phyloP scores from a whole-genome alignment of 1,140 invertebrate genomes.

The Monochamus saltuarius region DNA sequence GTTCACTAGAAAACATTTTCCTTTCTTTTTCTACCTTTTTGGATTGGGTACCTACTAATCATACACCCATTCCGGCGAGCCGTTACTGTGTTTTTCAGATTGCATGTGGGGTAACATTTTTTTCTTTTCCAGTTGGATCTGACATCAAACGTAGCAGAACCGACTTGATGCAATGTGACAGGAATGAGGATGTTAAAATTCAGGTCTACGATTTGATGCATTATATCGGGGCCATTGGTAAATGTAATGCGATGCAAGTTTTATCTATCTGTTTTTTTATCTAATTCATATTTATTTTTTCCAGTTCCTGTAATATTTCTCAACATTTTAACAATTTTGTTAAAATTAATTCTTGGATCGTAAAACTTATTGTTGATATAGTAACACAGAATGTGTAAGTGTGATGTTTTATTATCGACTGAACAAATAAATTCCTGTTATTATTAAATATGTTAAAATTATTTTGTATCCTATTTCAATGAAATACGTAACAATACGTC shows the following conservation, averaged over 20 bases:
- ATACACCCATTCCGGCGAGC: no score
- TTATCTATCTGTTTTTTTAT: no score
- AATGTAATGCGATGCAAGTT: neutral
- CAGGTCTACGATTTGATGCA: conserved; percentile 5
- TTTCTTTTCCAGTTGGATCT: conserved; percentile 1
- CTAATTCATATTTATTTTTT: neutral
- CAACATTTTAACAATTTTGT: conserved; percentile 5
- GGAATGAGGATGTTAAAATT: conserved; percentile 1
- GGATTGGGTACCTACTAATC: no score
- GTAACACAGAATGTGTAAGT: neutral
- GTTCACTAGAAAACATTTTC: no score
- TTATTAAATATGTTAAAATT: no score
- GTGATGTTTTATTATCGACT: no score
- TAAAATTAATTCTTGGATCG: conserved; percentile 4
- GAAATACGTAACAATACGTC: no score
- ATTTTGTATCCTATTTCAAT: no score
- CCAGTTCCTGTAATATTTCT: conserved; percentile 8
- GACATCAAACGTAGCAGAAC: conserved; percentile 3
- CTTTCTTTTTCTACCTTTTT: no score
- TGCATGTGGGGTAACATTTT: neutral
- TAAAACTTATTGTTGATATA: neutral
- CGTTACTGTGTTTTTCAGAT: no score
- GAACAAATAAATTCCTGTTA: no score
- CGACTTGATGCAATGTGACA: neutral
- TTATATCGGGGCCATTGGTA: neutral